Conservation (phyloP, 2,888 invertebrate species). For the Lasius platythorax region DNA sequence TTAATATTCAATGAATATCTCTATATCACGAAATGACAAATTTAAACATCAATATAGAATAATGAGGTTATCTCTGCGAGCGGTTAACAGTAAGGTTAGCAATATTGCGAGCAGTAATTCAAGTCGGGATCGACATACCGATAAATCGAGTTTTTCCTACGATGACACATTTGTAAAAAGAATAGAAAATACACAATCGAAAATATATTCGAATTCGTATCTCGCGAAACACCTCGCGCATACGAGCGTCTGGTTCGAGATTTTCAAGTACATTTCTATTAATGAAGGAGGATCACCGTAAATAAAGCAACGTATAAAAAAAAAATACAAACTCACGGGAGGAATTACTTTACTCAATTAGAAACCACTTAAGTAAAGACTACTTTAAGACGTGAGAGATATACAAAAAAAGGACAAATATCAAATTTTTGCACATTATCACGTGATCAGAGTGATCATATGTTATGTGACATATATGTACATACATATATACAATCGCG, state of each 20-base stretch:
- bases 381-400: slow-evolving; percentile 59
- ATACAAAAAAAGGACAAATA: slow-evolving; percentile 67
- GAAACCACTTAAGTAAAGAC: slow-evolving; percentile 14
- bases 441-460: slow-evolving; percentile 63
- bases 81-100: slow-evolving; percentile 36
- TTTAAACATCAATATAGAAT: background rate
- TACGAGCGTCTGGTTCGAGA: slow-evolving; percentile 77
- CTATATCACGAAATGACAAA: background rate
- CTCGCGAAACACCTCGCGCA: slow-evolving; percentile 69
- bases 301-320: background rate
- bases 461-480: background rate
- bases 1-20: background rate
- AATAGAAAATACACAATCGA: slow-evolving; percentile 18
- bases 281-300: background rate
- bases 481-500: slow-evolving; percentile 34
- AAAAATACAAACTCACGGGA: slow-evolving; percentile 57
- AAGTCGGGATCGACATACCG: background rate
- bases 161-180: slow-evolving; percentile 29
- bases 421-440: slow-evolving; percentile 67
- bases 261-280: slow-evolving; percentile 53
- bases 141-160: slow-evolving; percentile 12
- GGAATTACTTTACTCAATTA: background rate
- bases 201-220: slow-evolving; percentile 72
- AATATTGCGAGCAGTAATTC: slow-evolving; percentile 15
- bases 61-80: slow-evolving; percentile 70